These are phyloP conservation scores for Spea multiplicata DNA, from an alignment of 2,113 vertebrate species.

Conservation along the genomic window DNA sequence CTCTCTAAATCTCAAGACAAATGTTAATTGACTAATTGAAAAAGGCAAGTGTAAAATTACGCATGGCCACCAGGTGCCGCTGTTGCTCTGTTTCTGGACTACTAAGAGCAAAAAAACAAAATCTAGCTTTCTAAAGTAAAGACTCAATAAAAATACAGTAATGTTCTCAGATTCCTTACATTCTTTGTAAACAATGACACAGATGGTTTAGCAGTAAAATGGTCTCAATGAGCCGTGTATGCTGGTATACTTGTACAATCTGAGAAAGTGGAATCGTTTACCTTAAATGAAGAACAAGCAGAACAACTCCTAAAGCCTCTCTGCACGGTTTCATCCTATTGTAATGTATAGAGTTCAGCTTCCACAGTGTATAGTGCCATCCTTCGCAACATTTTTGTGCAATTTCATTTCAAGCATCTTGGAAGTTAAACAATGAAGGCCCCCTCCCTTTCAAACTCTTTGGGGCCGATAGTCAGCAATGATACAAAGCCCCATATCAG, in stretches of 20 bases:
- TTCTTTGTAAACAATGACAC: conserved; percentile 42
- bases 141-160: conserved; percentile 3
- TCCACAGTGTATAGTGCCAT: too few species aligned
- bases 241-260: not conserved
- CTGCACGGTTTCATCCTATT: too few species aligned
- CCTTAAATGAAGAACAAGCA: conserved; percentile 20
- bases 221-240: conserved; percentile 37
- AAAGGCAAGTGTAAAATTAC: too few species aligned
- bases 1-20: too few species aligned
- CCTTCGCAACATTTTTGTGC: too few species aligned
- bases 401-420: too few species aligned
- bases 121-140: not conserved
- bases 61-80: conserved; percentile 1
- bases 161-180: conserved; percentile 25
- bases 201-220: conserved; percentile 41
- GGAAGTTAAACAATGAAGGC: too few species aligned
- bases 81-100: not conserved
- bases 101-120: not conserved
- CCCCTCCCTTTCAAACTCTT: too few species aligned
- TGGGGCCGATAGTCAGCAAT: too few species aligned
- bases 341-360: too few species aligned
- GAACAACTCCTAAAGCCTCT: conserved; percentile 9
- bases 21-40: too few species aligned
- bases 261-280: not conserved
- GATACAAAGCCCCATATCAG: too few species aligned